These are phyloP conservation scores for Pollenia angustigena DNA, from an alignment of 2,888 invertebrate genomes.

Conservation along the genomic window DNA sequence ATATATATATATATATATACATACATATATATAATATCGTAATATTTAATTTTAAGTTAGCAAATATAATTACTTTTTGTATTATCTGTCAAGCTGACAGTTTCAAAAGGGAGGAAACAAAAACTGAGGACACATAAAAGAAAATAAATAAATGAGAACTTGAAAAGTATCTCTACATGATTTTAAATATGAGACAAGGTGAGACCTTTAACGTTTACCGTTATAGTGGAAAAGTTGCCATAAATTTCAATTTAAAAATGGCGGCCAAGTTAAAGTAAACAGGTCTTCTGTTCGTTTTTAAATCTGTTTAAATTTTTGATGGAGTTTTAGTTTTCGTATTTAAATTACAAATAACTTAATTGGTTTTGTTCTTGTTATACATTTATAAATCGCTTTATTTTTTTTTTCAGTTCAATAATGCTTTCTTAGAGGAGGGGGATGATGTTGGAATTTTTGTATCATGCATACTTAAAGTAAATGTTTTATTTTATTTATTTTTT, in stretches of 20 bases:
- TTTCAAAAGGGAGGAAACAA: no score
- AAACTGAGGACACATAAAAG: no score
- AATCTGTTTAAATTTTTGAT: slow-evolving; percentile 22
- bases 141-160: no score
- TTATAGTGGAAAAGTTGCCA: no score
- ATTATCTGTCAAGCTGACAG: no score
- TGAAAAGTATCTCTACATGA: no score
- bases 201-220: no score
- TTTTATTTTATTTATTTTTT: slow-evolving; percentile 23
- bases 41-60: no score
- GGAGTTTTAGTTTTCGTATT: slow-evolving; percentile 54
- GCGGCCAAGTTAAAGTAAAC: background rate
- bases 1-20: background rate
- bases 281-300: background rate
- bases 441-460: slow-evolving; percentile 19
- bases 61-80: no score
- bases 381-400: slow-evolving; percentile 41
- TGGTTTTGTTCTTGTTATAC: background rate
- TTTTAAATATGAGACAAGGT: no score
- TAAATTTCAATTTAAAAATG: no score
- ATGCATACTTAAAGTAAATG: slow-evolving; percentile 55
- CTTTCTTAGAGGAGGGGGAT: slow-evolving; percentile 6
- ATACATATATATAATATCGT: background rate
- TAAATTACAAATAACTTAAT: slow-evolving; percentile 51
- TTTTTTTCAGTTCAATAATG: slow-evolving; percentile 35